phyloP scores from a whole-genome alignment of 2,797 vertebrate species.

The Chiroxiphia lanceolata region DNA sequence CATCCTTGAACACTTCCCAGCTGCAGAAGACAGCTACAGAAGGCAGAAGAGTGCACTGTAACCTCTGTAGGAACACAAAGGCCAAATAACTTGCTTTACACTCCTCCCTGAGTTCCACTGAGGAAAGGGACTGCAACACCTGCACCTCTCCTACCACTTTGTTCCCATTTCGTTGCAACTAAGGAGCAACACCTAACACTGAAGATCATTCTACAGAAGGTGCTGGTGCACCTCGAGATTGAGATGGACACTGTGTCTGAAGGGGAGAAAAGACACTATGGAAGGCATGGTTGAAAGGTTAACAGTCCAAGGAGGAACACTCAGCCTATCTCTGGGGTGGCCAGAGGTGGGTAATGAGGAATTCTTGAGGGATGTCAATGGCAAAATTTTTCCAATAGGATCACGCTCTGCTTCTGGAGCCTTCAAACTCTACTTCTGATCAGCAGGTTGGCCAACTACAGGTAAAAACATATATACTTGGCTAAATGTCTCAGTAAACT shows the following conservation, averaged over 20 bases:
- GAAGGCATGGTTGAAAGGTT: neutral
- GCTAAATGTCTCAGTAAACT: neutral
- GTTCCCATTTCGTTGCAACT: neutral
- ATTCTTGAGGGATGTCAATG: neutral
- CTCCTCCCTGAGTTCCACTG: neutral
- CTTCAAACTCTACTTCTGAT: neutral
- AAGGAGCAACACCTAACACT: fast-evolving
- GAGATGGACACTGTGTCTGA: neutral
- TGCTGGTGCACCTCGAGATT: neutral
- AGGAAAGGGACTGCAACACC: neutral
- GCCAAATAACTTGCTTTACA: neutral
- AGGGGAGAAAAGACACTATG: neutral
- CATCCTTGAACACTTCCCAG: neutral
- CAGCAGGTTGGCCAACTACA: neutral
- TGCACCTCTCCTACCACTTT: neutral
- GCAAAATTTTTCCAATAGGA: neutral
- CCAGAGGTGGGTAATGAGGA: neutral
- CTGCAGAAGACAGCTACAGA: neutral
- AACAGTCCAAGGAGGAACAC: neutral
- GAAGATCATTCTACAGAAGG: neutral
- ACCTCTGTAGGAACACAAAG: neutral
- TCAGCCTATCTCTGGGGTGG: neutral
- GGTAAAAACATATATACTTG: neutral
- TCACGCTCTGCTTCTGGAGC: neutral
- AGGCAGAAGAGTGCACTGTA: neutral